Evolutionary conservation across 2,113 vertebrate genomes (phyloP).

Genomic region (Corydoras sp.): DNA sequence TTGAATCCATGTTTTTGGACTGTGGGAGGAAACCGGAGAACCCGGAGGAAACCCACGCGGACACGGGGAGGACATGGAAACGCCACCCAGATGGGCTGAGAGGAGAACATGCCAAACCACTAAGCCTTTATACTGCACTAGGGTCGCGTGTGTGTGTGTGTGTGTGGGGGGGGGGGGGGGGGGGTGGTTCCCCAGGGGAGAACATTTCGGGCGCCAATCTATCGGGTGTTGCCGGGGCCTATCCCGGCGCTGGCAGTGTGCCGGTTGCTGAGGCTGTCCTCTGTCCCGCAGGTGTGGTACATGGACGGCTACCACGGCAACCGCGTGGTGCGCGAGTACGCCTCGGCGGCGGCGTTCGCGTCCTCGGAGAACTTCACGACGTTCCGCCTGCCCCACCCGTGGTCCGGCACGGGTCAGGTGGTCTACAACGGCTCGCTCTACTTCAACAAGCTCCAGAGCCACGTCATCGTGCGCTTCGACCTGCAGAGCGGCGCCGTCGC

Average conservation of each 20-base stretch:
- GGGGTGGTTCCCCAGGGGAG: no score
- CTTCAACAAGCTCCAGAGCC: conserved; percentile 99
- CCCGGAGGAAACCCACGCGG: no score
- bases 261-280: background rate
- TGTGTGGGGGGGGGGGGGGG: no score
- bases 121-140: no score
- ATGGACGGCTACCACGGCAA: conserved; percentile 99
- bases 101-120: no score
- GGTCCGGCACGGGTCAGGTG: conserved; percentile 96
- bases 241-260: background rate
- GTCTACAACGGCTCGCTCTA: conserved; percentile 98
- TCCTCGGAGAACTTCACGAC: conserved; percentile 95
- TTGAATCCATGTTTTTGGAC: no score
- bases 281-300: conserved; percentile 85
- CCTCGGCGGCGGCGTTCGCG: conserved; percentile 92
- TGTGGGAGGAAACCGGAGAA: no score
- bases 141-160: no score
- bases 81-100: no score
- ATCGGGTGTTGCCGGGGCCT: background rate
- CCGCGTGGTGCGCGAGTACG: conserved; percentile 94
- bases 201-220: no score
- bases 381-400: conserved; percentile 92
- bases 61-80: no score
- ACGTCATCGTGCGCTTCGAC: conserved; percentile 95
- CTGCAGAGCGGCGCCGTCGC: conserved; percentile 87